phyloP scores from a whole-genome alignment of 2,888 invertebrate species.

The Sinodicranocentrus sp. region DNA sequence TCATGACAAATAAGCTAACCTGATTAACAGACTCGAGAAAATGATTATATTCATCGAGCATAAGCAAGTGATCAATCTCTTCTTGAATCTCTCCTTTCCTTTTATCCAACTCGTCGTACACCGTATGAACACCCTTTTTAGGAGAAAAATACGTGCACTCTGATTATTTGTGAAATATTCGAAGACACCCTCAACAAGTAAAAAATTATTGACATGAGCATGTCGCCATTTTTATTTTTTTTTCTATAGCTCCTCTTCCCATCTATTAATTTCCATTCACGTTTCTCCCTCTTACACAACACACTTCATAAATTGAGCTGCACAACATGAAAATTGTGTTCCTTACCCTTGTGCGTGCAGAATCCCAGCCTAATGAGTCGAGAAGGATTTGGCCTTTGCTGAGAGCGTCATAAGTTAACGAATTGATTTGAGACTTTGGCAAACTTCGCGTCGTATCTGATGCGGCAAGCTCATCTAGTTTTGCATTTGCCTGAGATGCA shows the following conservation, averaged over 20 bases:
- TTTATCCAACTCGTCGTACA: slow-evolving; percentile 69
- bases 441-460: slow-evolving; percentile 6
- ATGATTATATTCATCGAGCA: slow-evolving; percentile 84
- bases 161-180: slow-evolving; percentile 32
- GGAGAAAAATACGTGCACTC: slow-evolving; percentile 1
- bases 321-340: neutral
- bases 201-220: neutral
- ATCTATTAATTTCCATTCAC: too few relatives aligned
- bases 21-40: slow-evolving; percentile 82
- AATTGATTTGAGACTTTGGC: slow-evolving; percentile 63
- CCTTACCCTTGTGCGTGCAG: slow-evolving; percentile 83
- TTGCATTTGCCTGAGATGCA: slow-evolving; percentile 31
- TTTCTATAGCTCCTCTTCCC: too few relatives aligned
- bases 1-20: slow-evolving; percentile 26
- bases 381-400: slow-evolving; percentile 86
- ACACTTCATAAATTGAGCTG: too few relatives aligned
- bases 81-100: slow-evolving; percentile 64
- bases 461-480: slow-evolving; percentile 42
- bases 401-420: slow-evolving; percentile 80
- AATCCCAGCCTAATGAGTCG: slow-evolving; percentile 82
- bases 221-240: too few relatives aligned
- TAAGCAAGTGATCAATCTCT: slow-evolving; percentile 84
- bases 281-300: too few relatives aligned
- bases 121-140: slow-evolving; percentile 68
- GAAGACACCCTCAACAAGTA: neutral